phyloP scores from a whole-genome alignment of 2,888 invertebrate genomes.

The Bursaphelenchus okinawaensis region DNA sequence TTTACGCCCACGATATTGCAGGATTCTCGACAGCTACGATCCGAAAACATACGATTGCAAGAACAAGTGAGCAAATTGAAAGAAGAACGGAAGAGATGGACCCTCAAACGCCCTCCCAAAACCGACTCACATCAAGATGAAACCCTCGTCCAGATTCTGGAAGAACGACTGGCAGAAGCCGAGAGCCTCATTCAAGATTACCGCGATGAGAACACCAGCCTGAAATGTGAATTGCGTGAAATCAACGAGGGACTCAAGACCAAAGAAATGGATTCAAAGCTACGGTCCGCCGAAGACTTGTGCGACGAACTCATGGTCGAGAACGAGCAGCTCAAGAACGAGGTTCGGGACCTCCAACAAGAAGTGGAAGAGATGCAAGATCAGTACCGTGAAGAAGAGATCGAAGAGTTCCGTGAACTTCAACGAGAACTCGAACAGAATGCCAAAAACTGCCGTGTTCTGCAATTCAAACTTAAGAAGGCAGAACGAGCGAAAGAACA shows the following conservation, averaged over 20 bases:
- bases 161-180: constrained; percentile 42
- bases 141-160: constrained; percentile 32
- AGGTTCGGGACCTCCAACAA: constrained; percentile 83
- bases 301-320: constrained; percentile 88
- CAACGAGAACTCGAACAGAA: constrained; percentile 92
- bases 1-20: too few relatives aligned
- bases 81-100: constrained; percentile 31
- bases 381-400: constrained; percentile 80
- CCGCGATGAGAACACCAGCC: constrained; percentile 68
- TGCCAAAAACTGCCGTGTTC: constrained; percentile 92
- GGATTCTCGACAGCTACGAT: constrained; percentile 60
- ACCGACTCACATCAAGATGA: constrained; percentile 8
- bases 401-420: constrained; percentile 85
- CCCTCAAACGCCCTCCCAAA: constrained; percentile 11
- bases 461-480: constrained; percentile 94
- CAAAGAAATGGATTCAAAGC: constrained; percentile 74
- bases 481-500: constrained; percentile 72
- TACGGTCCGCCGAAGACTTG: constrained; percentile 80
- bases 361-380: constrained; percentile 96
- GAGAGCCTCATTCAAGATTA: constrained; percentile 49
- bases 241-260: constrained; percentile 56
- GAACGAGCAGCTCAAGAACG: constrained; percentile 87
- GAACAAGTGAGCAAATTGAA: constrained; percentile 23
- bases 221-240: constrained; percentile 70
- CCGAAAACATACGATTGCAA: constrained; percentile 42